phyloP scores from a whole-genome alignment of 2,888 invertebrate species.

The Dryomyza anilis region DNA sequence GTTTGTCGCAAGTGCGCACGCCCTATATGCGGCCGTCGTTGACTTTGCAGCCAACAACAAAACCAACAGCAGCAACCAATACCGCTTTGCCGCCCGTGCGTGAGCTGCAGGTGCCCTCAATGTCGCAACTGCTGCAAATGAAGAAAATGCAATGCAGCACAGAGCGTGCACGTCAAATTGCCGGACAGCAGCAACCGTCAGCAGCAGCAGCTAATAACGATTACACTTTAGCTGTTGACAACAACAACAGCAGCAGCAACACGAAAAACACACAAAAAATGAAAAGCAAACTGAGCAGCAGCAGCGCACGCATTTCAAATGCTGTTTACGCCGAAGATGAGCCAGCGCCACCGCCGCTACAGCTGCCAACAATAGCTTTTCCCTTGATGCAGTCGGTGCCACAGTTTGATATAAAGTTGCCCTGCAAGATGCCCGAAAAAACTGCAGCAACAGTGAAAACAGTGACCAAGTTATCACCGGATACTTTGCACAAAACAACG shows the following conservation, averaged over 20 bases:
- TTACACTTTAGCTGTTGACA: constrained; percentile 18
- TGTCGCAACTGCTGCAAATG: constrained; percentile 69
- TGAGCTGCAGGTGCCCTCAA: constrained; percentile 68
- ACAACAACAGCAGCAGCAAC: constrained; percentile 25
- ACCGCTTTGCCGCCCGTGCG: constrained; percentile 39
- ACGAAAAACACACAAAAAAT: constrained; percentile 35
- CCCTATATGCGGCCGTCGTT: constrained; percentile 49
- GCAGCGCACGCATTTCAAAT: constrained; percentile 34
- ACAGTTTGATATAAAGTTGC: constrained; percentile 53
- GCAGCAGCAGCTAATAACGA: constrained; percentile 15
- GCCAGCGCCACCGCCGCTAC: constrained; percentile 61
- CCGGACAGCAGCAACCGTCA: constrained; percentile 44
- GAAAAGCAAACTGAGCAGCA: constrained; percentile 30
- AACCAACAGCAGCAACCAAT: constrained; percentile 29
- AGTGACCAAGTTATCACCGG: background rate
- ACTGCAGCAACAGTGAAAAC: constrained; percentile 15
- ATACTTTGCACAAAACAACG: background rate
- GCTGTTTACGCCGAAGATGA: constrained; percentile 46
- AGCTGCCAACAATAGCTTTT: constrained; percentile 63
- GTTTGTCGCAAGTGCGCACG: constrained; percentile 43
- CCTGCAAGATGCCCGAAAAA: constrained; percentile 31
- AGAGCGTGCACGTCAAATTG: constrained; percentile 65
- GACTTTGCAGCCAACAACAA: constrained; percentile 36
- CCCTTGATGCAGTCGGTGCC: constrained; percentile 56
- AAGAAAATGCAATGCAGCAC: constrained; percentile 67